Base-by-base conservation (phyloP, 2,113 vertebrate species). In the Natator depressus region DNA sequence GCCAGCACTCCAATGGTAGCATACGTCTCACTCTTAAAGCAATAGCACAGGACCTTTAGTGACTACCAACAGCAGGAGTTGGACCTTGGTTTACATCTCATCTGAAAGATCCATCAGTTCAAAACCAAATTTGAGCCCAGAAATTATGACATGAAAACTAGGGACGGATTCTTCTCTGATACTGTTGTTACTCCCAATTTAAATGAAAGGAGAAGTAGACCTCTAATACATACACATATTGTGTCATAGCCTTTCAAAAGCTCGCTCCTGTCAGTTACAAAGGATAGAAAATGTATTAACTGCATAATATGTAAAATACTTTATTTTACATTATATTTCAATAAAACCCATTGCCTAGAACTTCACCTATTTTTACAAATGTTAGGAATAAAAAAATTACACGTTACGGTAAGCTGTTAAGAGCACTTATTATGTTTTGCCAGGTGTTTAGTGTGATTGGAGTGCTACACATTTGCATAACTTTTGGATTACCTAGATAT, bases 381-480 rank as follows among this genome's bases (percentile, higher is more conserved):
- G 87, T 57, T 91, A 95, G 27, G 55, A 90, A 92, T 84, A 4
- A 14, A 80, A 92, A 95, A 94, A 49, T 55, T 51, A 24, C 42
- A 87, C 84, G 96, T 95, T 94, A 94, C 94, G 82, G 85, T 96
- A 97, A 98, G 96, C 55, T 94, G 57, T 97, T 95, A 97, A 97
- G 93, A 95, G 96, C 90, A 95, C 95, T 97, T 95, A 90, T 11
- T 95, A 93, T 55, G 78, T 86, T 97, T 96, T 93, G 93, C 95
- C 98, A 96, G 97, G 97, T 98, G 96, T 97, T 97, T 88, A 82
- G 46, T 85, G 59, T 98, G 97, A 98, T 97, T 98, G 87, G 82
- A 97, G 95, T 96, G 95, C 87, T 80, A 85, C 3, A 42, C 13
- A 98, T 98, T 98, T 98, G 96, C 97, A 98, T 98, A 98, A 96